Evolutionary conservation across 2,888 invertebrate genomes (phyloP).

Genomic region (Calliscelio sp.): DNA sequence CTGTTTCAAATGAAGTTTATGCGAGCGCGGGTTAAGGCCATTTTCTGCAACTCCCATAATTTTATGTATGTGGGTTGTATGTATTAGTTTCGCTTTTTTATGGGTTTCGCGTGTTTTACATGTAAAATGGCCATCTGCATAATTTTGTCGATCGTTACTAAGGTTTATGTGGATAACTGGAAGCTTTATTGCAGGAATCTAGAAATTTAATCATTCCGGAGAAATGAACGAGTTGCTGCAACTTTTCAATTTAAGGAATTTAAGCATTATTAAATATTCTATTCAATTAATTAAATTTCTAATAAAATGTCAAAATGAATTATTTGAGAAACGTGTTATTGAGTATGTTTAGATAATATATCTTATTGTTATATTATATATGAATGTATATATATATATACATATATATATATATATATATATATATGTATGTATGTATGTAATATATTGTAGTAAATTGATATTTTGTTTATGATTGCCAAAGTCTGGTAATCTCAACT

Average conservation of each 20-base stretch:
- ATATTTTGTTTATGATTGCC: constrained; percentile 3
- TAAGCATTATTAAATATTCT: too few relatives aligned
- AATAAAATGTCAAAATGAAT: too few relatives aligned
- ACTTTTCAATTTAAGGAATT: too few relatives aligned
- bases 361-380: too few relatives aligned
- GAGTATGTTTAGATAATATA: too few relatives aligned
- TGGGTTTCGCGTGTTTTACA: constrained; percentile 6
- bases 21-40: neutral
- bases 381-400: too few relatives aligned
- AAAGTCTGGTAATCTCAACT: constrained; percentile 9
- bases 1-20: constrained; percentile 35
- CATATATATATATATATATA: too few relatives aligned
- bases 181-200: neutral
- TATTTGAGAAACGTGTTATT: too few relatives aligned
- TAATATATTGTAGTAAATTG: too few relatives aligned
- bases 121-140: constrained; percentile 5
- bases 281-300: too few relatives aligned
- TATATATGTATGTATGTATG: too few relatives aligned
- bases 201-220: neutral
- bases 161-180: neutral
- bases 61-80: neutral
- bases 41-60: constrained; percentile 8
- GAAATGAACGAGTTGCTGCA: neutral
- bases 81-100: constrained; percentile 10
- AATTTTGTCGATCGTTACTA: neutral